phyloP scores from a whole-genome alignment of 2,113 vertebrate species.

The Pavo muticus region DNA sequence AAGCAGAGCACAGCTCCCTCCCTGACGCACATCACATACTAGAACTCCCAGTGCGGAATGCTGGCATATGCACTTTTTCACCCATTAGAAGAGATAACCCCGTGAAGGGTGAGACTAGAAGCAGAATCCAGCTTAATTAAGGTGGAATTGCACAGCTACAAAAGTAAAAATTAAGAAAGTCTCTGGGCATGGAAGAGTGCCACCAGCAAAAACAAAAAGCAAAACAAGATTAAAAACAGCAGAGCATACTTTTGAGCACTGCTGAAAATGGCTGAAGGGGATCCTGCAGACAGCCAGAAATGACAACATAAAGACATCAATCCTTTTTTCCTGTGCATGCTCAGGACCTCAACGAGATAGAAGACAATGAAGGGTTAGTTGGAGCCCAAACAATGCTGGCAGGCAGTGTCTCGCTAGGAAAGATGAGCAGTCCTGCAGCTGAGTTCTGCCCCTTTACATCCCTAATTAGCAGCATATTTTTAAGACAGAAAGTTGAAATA shows the following conservation, averaged over 20 bases:
- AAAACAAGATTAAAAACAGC: constrained; percentile 67
- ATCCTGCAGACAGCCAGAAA: constrained; percentile 57
- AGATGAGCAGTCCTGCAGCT: constrained; percentile 58
- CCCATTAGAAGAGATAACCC: constrained; percentile 51
- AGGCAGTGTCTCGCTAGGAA: constrained; percentile 50
- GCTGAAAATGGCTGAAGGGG: constrained; percentile 69
- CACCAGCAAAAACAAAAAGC: constrained; percentile 63
- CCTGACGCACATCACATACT: constrained; percentile 4
- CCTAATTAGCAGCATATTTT: constrained; percentile 68
- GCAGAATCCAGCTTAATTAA: constrained; percentile 58
- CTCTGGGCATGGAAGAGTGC: constrained; percentile 40
- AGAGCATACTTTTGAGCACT: constrained; percentile 54
- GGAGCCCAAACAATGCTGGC: constrained; percentile 66
- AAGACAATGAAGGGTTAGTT: constrained; percentile 70
- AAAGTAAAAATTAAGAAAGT: constrained; percentile 56
- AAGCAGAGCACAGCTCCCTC: constrained; percentile 10
- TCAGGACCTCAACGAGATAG: constrained; percentile 37
- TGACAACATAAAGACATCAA: constrained; percentile 66
- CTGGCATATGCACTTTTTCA: constrained; percentile 67
- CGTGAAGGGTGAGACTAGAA: constrained; percentile 38
- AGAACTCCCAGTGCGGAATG: constrained; percentile 31
- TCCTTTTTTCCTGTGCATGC: constrained; percentile 36
- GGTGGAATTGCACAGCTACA: constrained; percentile 35
- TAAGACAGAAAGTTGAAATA: constrained; percentile 63
- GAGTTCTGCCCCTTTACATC: constrained; percentile 63